Conservation (phyloP, 2,888 invertebrate genomes). For the Tethea ocularis region DNA sequence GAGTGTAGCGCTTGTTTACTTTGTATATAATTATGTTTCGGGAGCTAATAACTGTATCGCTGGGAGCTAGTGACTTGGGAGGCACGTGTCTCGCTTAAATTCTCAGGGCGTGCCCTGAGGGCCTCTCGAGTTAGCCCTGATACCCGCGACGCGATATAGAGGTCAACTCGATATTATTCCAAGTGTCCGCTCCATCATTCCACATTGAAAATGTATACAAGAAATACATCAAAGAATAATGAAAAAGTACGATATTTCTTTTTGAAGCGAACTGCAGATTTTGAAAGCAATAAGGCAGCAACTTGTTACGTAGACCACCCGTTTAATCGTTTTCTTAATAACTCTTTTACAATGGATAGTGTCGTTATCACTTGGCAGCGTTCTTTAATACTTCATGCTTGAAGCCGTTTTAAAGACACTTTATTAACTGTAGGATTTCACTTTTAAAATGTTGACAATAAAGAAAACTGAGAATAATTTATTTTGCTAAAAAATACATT, state of each 20-base stretch:
- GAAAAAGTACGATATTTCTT: too few relatives aligned
- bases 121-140: slow-evolving; percentile 11
- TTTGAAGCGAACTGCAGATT: too few relatives aligned
- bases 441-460: too few relatives aligned
- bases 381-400: not conserved
- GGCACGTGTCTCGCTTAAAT: slow-evolving; percentile 13
- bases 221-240: not conserved
- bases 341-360: slow-evolving; percentile 2
- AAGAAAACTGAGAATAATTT: too few relatives aligned
- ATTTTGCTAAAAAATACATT: not conserved
- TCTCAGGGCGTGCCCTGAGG: slow-evolving; percentile 9
- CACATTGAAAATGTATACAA: not conserved
- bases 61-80: not conserved
- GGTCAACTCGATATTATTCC: slow-evolving; percentile 19
- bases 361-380: slow-evolving; percentile 1
- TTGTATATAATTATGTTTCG: not conserved
- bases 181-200: slow-evolving; percentile 5
- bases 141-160: slow-evolving; percentile 14
- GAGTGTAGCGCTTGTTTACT: not conserved
- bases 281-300: not conserved
- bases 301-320: not conserved
- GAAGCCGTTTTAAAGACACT: not conserved
- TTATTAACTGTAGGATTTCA: not conserved
- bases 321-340: not conserved
- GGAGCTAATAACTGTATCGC: not conserved